Evolutionary conservation across 2,113 vertebrate genomes (phyloP), one percentile per base, ranked within the genome.

Genomic region (Centropus bengalensis): DNA sequence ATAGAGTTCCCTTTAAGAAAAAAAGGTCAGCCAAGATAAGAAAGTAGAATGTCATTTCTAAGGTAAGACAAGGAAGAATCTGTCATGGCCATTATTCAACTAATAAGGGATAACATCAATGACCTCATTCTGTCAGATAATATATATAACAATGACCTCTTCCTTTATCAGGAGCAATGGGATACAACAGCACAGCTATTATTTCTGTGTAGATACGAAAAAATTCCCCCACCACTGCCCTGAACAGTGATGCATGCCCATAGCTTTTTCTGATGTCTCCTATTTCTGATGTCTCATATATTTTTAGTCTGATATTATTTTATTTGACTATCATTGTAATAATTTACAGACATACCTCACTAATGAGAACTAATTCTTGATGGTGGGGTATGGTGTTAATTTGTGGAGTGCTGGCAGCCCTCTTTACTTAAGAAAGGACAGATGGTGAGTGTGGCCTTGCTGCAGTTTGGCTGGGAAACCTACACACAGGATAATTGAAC

Each of bases 61-160:
- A 87, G 60, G 82, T 92, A 87, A 86, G 64, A 75, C 60, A 85
- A 33, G 19, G 77, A 71, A 94, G 91, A 91, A 93, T 80, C 94
- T 93, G 96, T 85, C 96, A 94, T 2, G 14, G 45, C 67, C 87
- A 94, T 97, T 97, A 96, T 92, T 96, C 92, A 97, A 27, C 86
- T 97, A 96, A 96, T 97, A 94, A 95, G 75, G 75, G 82, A 88
- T 93, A 97, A 92, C 62, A 18, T 58, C 88, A 93, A 40, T 0
- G 68, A 96, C 94, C 95, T 92, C 94, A 97, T 97, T 98, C 95
- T 96, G 96, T 95, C 97, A 97, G 85, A 93, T 96, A 91, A 85
- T 40, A 80, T 91, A 78, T 82, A 86, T 51, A 81, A 74, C 91
- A 85, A 86, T 96, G 97, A 96, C 95, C 82, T 97, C 89, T 96